A percentile compares a stretch with the other conserved stretches of the same genome.
These are phyloP conservation scores for Hemaris fuciformis DNA, from an alignment of 2,888 invertebrate species.

Conservation along the genomic window DNA sequence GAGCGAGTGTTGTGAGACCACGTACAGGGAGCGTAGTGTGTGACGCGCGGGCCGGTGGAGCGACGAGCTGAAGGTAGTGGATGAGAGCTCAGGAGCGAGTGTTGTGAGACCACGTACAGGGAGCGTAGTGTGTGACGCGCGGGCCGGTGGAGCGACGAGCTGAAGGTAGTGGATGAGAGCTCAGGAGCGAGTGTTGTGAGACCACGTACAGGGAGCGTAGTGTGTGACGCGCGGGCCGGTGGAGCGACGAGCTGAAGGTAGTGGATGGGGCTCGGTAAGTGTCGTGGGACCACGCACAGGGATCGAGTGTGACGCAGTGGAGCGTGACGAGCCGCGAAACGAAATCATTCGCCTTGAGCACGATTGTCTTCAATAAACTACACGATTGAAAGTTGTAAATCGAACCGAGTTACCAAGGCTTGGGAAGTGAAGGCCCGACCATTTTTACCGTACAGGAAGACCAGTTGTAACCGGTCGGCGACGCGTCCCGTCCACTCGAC, in stretches of 20 bases:
- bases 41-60: slow-evolving; percentile 4
- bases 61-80: slow-evolving; percentile 1
- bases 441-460: slow-evolving; percentile 11
- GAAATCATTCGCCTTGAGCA: not conserved
- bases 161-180: not conserved
- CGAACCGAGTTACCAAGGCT: slow-evolving; percentile 2
- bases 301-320: no score
- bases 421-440: not conserved
- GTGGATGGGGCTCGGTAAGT: not conserved
- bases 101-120: not conserved
- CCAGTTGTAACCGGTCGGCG: slow-evolving; percentile 6
- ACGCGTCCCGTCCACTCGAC: not conserved
- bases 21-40: not conserved
- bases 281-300: no score
- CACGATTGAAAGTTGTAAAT: slow-evolving; percentile 6
- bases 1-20: no score
- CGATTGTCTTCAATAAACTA: not conserved
- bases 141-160: not conserved
- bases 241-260: not conserved
- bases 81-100: slow-evolving; percentile 6
- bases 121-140: not conserved
- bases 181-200: not conserved
- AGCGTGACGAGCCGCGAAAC: not conserved
- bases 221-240: not conserved
- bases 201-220: not conserved